These are phyloP conservation scores for Eueides isabella DNA, from an alignment of 1,140 invertebrate genomes.

Conservation along the genomic window DNA sequence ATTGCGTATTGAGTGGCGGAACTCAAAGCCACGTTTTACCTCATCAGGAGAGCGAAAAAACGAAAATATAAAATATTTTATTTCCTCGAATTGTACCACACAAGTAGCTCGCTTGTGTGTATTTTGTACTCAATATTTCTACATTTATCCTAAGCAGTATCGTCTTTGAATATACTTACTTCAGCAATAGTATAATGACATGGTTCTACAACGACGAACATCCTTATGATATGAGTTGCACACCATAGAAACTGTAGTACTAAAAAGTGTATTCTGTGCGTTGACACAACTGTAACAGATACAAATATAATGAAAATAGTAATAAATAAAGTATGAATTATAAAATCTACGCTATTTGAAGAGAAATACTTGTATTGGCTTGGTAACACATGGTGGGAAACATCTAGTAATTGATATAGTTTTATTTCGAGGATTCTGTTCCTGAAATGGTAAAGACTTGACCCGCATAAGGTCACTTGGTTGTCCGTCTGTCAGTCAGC, in stretches of 20 bases:
- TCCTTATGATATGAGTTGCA: constrained; percentile 83
- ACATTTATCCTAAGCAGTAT: no score
- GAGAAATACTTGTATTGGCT: neutral
- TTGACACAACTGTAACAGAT: constrained; percentile 61
- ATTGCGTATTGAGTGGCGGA: no score
- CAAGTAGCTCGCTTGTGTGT: no score
- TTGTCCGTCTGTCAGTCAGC: no score
- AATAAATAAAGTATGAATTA: neutral
- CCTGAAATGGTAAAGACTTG: no score
- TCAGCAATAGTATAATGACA: constrained; percentile 83
- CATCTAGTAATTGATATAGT: neutral
- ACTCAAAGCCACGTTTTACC: no score
- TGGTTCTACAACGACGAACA: constrained; percentile 86
- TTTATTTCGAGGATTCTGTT: neutral
- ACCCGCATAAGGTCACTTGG: no score
- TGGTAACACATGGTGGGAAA: neutral
- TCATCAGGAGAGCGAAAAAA: no score
- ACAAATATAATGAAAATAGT: neutral
- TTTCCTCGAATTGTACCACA: no score
- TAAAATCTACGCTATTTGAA: neutral
- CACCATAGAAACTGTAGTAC: constrained; percentile 86
- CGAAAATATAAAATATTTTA: no score
- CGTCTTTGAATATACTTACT: no score
- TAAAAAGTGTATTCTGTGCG: constrained; percentile 68
- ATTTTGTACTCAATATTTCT: no score